Evolutionary conservation across 2,113 vertebrate genomes (phyloP).

Genomic region (Melanotaenia duboulayi): DNA sequence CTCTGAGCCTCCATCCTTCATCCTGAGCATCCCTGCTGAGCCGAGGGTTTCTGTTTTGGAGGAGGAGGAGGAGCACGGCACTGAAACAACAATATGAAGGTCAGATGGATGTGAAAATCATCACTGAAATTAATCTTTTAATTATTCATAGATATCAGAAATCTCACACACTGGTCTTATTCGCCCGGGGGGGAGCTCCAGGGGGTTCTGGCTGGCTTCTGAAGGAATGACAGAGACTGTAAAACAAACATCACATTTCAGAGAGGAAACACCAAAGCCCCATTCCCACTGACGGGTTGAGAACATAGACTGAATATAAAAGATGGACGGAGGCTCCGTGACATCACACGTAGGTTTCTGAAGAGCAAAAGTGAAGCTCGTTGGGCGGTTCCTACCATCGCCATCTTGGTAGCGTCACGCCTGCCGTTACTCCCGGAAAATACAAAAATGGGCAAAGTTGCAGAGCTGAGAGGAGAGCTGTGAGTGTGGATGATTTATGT

Average conservation of each 20-base stretch:
- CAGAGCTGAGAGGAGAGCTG: no score
- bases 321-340: no score
- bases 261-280: neutral
- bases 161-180: conserved; percentile 83
- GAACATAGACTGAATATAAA: no score
- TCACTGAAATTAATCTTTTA: neutral
- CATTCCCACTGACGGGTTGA: no score
- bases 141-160: neutral
- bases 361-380: no score
- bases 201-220: conserved; percentile 66
- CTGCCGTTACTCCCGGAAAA: no score
- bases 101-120: neutral
- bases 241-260: neutral
- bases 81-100: conserved; percentile 41
- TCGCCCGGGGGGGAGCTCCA: conserved; percentile 73
- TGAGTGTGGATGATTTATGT: no score
- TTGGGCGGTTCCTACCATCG: no score
- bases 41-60: conserved; percentile 53
- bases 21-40: conserved; percentile 36
- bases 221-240: neutral
- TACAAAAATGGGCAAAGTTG: no score
- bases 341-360: no score
- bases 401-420: no score
- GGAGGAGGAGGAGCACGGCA: conserved; percentile 72
- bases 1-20: neutral